phyloP scores from a whole-genome alignment of 2,888 invertebrate genomes.

The Plebejus melissa region DNA sequence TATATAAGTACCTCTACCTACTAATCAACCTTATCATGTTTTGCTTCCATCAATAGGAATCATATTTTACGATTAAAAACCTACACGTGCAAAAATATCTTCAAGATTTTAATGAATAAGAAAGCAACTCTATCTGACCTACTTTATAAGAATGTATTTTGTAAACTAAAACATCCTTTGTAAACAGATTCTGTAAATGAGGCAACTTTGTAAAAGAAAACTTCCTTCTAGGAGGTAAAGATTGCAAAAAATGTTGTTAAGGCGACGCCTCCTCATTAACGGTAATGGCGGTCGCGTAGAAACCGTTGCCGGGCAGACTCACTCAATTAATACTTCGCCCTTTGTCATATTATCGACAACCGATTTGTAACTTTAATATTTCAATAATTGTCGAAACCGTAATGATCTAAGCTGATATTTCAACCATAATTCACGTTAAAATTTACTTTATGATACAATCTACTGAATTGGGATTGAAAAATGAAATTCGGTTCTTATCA shows the following conservation, averaged over 20 bases:
- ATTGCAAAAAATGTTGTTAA: slow-evolving; percentile 24
- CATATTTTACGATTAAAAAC: background rate
- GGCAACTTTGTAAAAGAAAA: slow-evolving; percentile 7
- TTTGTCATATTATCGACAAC: slow-evolving; percentile 55
- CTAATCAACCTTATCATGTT: background rate
- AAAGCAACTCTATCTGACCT: background rate
- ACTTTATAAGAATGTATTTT: background rate
- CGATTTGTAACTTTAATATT: slow-evolving; percentile 35
- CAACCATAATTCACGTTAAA: background rate
- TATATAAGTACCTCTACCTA: background rate
- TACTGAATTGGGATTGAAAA: slow-evolving; percentile 21
- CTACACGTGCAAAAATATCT: too few relatives aligned
- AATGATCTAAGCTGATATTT: slow-evolving; percentile 9
- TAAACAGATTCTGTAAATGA: slow-evolving; percentile 4
- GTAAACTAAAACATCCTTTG: slow-evolving; percentile 1
- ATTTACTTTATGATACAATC: background rate
- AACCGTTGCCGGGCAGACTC: slow-evolving; percentile 59
- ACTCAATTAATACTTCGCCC: slow-evolving; percentile 60
- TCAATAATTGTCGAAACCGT: slow-evolving; percentile 22
- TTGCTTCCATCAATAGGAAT: background rate
- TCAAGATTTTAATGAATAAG: background rate
- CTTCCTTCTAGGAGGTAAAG: slow-evolving; percentile 16
- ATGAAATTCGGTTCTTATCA: slow-evolving; percentile 42
- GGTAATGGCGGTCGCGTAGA: slow-evolving; percentile 55
- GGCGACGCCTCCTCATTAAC: slow-evolving; percentile 51